A percentile compares a stretch with the other conserved stretches of the same genome.
These are phyloP conservation scores for Rhea pennata DNA, from an alignment of 2,113 vertebrate species.

Conservation along the genomic window DNA sequence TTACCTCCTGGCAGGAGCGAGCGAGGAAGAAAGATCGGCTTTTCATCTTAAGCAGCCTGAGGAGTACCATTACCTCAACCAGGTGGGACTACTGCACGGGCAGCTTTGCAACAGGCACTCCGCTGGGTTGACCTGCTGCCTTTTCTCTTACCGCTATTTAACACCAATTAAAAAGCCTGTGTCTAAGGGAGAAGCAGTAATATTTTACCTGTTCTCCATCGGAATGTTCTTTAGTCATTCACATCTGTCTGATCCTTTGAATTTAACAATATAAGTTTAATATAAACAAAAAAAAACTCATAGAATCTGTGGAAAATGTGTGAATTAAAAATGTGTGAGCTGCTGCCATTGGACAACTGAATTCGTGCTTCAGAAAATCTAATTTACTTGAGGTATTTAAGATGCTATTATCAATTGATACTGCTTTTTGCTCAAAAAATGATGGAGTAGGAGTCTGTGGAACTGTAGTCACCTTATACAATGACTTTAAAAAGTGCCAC, in stretches of 20 bases:
- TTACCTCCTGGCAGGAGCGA: constrained; percentile 97
- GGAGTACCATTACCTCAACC: constrained; percentile 98
- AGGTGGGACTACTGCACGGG: constrained; percentile 79
- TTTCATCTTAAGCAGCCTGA: constrained; percentile 96
- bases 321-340: background rate
- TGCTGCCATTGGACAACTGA: background rate
- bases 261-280: constrained; percentile 9
- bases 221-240: constrained; percentile 41
- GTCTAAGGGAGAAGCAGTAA: background rate
- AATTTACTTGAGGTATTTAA: background rate
- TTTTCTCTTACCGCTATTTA: background rate
- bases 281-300: background rate
- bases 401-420: background rate
- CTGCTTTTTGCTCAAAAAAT: background rate
- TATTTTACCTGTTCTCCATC: background rate
- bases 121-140: background rate
- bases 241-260: constrained; percentile 8
- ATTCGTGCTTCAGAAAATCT: background rate
- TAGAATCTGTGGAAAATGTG: background rate
- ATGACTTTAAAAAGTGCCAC: background rate
- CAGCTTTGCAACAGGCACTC: background rate
- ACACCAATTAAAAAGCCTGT: background rate
- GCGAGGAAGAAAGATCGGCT: constrained; percentile 90
- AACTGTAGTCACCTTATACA: background rate
- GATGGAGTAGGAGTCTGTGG: background rate